Conservation (phyloP, 2,113 vertebrate genomes). For the Pipa parva region DNA sequence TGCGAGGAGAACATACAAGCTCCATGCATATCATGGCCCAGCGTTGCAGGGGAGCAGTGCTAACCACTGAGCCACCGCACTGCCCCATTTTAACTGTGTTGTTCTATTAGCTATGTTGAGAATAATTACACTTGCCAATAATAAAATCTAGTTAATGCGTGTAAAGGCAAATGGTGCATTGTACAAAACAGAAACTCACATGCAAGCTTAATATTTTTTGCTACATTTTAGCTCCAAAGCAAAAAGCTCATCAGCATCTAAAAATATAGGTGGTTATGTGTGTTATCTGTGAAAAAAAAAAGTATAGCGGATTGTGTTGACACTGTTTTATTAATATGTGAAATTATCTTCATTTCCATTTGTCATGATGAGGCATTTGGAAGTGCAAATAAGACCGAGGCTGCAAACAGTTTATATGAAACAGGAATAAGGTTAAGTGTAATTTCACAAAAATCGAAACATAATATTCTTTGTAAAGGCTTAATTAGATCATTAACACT, state of each 20-base stretch:
- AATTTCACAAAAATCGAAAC: neutral
- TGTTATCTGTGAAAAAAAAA: neutral
- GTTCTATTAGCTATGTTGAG: too few relatives aligned
- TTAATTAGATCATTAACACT: neutral
- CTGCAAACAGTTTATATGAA: constrained; percentile 1
- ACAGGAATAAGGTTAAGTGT: neutral
- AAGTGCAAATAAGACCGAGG: neutral
- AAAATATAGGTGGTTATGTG: neutral
- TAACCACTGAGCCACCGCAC: too few relatives aligned
- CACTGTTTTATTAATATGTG: neutral
- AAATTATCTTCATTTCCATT: neutral
- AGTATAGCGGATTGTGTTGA: neutral
- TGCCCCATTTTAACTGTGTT: too few relatives aligned
- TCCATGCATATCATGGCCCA: too few relatives aligned
- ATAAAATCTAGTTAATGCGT: too few relatives aligned
- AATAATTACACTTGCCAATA: too few relatives aligned
- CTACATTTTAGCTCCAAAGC: neutral
- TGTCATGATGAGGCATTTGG: neutral
- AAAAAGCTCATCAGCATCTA: neutral
- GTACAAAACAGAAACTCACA: neutral
- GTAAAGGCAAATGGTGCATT: too few relatives aligned
- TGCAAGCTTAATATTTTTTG: neutral
- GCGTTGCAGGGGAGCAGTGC: too few relatives aligned
- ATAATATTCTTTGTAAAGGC: neutral
- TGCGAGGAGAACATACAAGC: too few relatives aligned